Base-by-base conservation (phyloP, 2,113 vertebrate genomes). In the Epinephelus lanceolatus region DNA sequence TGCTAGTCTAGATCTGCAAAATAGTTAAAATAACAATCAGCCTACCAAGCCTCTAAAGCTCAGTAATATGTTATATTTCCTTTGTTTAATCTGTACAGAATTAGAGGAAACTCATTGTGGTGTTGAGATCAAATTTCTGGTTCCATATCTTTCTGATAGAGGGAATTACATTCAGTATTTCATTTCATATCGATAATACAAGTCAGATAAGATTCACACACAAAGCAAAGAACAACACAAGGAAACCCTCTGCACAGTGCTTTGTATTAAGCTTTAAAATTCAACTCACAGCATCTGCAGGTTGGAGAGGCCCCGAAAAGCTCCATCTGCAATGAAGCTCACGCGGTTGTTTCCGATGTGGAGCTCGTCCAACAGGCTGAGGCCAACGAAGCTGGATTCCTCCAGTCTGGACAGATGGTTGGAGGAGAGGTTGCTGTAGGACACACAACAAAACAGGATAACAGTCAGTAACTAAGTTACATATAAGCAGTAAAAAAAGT, bases 261-360 rank as follows among this genome's bases (percentile, higher is more conserved):
- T 45, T 3, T n/a, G 37, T 8, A 2, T 53, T 8, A 17, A 52
- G 37, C 17, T 0, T 37, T 1, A 62, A 4, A 40, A 10, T 65
- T 27, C 1, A 27, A 91, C 97, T 97, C 94, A 99, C 97, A 99
- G 89, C 82, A 93, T 96, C 93, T 97, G 96, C 68, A 99, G 96
- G 93, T 93, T 96, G 84, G 96, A 94, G 81, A 99, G 97, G 51
- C 97, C 98, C 55, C 96, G 96, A 90, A 99, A 99, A 77, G 98
- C 98, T 85, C 98, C 97, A 84, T 99, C 98, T 1, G 97, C 97
- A 57, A 99, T 98, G 90, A 99, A 98, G 95, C 96, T 99, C 71
- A 99, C 94, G 67, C 93, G 96, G 94, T 99, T 99, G 94, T 97
- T 96, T 33, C 97, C 97, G 4, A 98, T 91, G 85, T 96, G 95